phyloP scores from a whole-genome alignment of 64 coral and sea anemone species.

The Pachyseris speciosa region DNA sequence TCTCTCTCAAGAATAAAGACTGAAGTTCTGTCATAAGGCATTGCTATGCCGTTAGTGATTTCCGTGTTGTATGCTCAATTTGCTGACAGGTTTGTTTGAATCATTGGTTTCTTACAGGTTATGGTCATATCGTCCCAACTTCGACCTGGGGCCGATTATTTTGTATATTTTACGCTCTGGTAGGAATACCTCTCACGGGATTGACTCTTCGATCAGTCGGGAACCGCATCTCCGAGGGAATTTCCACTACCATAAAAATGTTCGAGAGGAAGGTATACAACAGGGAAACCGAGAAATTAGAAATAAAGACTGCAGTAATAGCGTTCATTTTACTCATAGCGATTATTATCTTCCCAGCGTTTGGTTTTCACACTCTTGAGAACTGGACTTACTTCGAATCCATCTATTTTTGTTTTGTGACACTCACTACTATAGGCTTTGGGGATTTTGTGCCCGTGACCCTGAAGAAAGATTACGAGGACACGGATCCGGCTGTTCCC shows the following conservation, averaged over 20 bases:
- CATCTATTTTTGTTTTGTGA: constrained; percentile 97
- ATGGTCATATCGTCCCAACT: constrained; percentile 92
- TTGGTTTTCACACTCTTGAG: constrained; percentile 78
- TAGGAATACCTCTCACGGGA: constrained; percentile 94
- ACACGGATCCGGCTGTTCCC: background rate
- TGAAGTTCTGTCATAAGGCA: too few species aligned
- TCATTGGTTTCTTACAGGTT: constrained; percentile 68
- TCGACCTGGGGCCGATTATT: constrained; percentile 71
- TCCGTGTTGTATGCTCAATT: background rate
- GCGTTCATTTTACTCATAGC: constrained; percentile 78
- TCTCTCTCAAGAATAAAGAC: too few species aligned
- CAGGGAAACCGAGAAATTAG: constrained; percentile 89
- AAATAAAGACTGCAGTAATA: constrained; percentile 93
- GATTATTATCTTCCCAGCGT: constrained; percentile 83
- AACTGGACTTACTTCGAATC: constrained; percentile 82
- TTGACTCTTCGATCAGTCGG: constrained; percentile 92
- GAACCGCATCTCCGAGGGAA: constrained; percentile 91
- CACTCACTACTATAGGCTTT: constrained; percentile 93
- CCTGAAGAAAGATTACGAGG: background rate
- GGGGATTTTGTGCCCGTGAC: constrained; percentile 88
- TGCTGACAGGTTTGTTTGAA: background rate
- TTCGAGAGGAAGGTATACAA: constrained; percentile 93
- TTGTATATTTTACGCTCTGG: constrained; percentile 92
- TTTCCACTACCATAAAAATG: constrained; percentile 59
- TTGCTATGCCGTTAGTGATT: background rate